A percentile compares a stretch with the other conserved stretches of the same genome.
These are phyloP conservation scores for Pristionchus exspectatus DNA, from an alignment of 2,888 invertebrate species.

Conservation along the genomic window DNA sequence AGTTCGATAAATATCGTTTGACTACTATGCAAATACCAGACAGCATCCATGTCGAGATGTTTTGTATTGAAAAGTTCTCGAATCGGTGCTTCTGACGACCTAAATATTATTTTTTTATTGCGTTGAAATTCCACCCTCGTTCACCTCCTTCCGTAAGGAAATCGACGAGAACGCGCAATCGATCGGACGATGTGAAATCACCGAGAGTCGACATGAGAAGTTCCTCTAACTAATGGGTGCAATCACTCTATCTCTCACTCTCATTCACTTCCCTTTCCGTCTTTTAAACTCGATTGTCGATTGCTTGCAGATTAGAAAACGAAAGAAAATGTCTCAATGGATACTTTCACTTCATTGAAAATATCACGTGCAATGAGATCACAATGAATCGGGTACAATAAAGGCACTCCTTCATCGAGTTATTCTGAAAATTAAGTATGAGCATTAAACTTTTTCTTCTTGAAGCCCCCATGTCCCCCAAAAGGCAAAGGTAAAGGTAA, in stretches of 20 bases:
- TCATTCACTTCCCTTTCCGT: neutral
- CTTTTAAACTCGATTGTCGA: conserved; percentile 4
- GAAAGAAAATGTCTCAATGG: too few relatives aligned
- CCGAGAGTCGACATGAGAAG: conserved; percentile 7
- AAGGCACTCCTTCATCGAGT: too few relatives aligned
- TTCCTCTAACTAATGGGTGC: conserved; percentile 11
- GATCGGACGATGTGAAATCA: neutral
- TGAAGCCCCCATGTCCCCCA: too few relatives aligned
- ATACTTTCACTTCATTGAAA: too few relatives aligned
- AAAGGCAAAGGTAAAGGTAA: too few relatives aligned
- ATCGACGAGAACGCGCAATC: neutral
- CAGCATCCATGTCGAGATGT: neutral
- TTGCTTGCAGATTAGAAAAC: neutral
- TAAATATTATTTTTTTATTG: neutral
- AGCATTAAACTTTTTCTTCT: too few relatives aligned
- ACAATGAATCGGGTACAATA: too few relatives aligned
- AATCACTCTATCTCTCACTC: neutral
- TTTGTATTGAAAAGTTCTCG: conserved; percentile 1
- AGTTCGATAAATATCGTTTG: too few relatives aligned
- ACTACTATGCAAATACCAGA: neutral
- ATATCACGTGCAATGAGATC: too few relatives aligned
- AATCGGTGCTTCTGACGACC: neutral
- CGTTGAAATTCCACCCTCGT: too few relatives aligned
- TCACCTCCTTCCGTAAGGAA: conserved; percentile 7
- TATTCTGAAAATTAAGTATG: neutral